phyloP scores from a whole-genome alignment of 1,140 invertebrate species.

The Orius laevigatus region DNA sequence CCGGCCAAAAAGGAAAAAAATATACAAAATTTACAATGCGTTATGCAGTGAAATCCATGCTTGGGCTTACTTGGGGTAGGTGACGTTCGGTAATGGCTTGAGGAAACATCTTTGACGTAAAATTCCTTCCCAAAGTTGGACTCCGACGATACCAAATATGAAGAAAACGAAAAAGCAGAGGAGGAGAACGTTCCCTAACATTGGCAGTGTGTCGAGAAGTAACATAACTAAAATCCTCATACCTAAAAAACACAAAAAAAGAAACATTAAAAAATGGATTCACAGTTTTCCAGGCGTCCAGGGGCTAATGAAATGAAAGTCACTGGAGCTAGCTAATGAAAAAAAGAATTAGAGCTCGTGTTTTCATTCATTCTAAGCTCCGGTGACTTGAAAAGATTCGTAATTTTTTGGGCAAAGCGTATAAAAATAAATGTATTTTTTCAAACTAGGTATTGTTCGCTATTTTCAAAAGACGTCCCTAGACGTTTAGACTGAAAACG shows the following conservation, averaged over 20 bases:
- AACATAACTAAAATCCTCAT: constrained; percentile 98
- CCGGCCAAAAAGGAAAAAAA: constrained; percentile 9
- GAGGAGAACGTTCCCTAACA: constrained; percentile 95
- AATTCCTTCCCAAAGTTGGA: constrained; percentile 97
- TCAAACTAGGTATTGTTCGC: too few species aligned
- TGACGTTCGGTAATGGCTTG: constrained; percentile 43
- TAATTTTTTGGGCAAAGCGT: too few species aligned
- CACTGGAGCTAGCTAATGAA: too few species aligned
- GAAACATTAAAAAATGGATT: constrained; percentile 21
- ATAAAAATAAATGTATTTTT: too few species aligned
- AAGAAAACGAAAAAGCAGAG: constrained; percentile 99
- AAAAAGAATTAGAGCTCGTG: too few species aligned
- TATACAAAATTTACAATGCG: constrained; percentile 2
- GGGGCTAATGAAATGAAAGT: too few species aligned
- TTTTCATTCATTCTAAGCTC: too few species aligned
- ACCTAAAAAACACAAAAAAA: constrained; percentile 40
- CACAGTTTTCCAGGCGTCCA: not conserved
- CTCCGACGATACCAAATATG: constrained; percentile 98
- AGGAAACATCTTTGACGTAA: constrained; percentile 85
- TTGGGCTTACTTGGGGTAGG: constrained; percentile 55
- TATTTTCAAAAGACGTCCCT: too few species aligned
- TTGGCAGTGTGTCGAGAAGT: constrained; percentile 94
- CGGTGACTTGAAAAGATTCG: too few species aligned
- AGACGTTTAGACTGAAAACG: too few species aligned
- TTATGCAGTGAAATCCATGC: not conserved